Evolutionary conservation across 1,140 invertebrate genomes (phyloP).

Genomic region (Cheumatopsyche charites): DNA sequence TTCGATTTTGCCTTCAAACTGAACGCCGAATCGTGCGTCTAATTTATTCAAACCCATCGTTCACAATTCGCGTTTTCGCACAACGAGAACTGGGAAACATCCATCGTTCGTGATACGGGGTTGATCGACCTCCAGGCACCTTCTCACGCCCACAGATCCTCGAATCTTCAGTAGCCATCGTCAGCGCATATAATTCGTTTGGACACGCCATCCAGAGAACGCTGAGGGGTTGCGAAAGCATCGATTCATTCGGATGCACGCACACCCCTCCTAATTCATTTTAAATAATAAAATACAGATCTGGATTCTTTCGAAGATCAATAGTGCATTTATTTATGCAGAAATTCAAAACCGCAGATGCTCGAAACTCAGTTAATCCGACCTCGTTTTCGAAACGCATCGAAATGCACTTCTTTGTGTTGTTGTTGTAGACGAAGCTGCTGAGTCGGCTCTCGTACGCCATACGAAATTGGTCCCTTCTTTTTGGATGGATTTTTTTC

Average conservation of each 20-base stretch:
- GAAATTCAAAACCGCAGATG: slow-evolving; percentile 12
- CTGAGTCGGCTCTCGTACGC: not conserved
- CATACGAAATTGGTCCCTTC: not conserved
- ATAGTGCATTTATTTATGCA: not conserved
- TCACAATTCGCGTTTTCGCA: too few relatives aligned
- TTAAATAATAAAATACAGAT: too few relatives aligned
- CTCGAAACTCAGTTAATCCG: not conserved
- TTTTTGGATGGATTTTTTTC: not conserved
- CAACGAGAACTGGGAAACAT: too few relatives aligned
- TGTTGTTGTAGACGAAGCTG: too few relatives aligned
- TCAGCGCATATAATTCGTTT: not conserved
- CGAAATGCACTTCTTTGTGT: too few relatives aligned
- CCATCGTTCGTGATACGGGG: not conserved
- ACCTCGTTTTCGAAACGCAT: too few relatives aligned
- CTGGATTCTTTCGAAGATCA: not conserved
- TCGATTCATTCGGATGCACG: slow-evolving; percentile 1
- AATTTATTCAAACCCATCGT: too few relatives aligned
- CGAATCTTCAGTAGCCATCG: slow-evolving; percentile 12
- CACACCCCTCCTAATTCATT: too few relatives aligned
- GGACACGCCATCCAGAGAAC: not conserved
- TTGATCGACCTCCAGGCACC: slow-evolving; percentile 5
- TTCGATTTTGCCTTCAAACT: too few relatives aligned
- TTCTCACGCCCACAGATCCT: slow-evolving; percentile 7
- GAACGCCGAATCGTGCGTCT: too few relatives aligned
- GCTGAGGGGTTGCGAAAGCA: not conserved